phyloP scores from a whole-genome alignment of 2,113 vertebrate species.

The Danio rerio region DNA sequence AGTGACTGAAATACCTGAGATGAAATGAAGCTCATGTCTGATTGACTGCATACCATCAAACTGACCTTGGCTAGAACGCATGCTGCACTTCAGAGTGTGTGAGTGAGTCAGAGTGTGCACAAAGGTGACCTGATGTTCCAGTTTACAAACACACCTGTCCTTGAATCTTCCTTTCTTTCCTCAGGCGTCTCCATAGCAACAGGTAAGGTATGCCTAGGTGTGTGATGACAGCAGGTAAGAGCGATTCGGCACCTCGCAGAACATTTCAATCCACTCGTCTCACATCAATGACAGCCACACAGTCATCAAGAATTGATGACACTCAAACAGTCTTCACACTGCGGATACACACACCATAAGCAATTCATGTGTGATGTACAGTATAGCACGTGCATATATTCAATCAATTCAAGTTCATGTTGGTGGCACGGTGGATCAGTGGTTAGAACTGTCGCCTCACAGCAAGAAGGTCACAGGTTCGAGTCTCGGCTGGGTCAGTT shows the following conservation, averaged over 20 bases:
- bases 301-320: constrained; percentile 23
- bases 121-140: constrained; percentile 55
- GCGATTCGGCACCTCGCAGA: constrained; percentile 23
- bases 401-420: too few species aligned
- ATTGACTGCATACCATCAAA: constrained; percentile 11
- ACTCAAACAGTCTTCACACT: background rate
- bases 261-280: constrained; percentile 30
- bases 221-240: constrained; percentile 50
- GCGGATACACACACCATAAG: too few species aligned
- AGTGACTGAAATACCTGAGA: background rate
- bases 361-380: too few species aligned
- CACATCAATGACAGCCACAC: constrained; percentile 6
- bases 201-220: constrained; percentile 26
- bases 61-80: constrained; percentile 47
- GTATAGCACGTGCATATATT: too few species aligned
- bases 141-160: constrained; percentile 60
- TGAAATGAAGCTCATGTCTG: background rate
- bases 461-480: too few species aligned
- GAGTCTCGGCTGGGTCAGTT: too few species aligned
- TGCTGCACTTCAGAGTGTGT: constrained; percentile 11
- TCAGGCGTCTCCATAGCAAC: constrained; percentile 61
- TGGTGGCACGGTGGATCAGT: too few species aligned
- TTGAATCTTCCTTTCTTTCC: constrained; percentile 54
- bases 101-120: constrained; percentile 17
- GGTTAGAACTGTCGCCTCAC: too few species aligned